A percentile compares a stretch with the other conserved stretches of the same genome.
phyloP scores from a whole-genome alignment of 2,888 invertebrate genomes.

The Andrena bucephala region DNA sequence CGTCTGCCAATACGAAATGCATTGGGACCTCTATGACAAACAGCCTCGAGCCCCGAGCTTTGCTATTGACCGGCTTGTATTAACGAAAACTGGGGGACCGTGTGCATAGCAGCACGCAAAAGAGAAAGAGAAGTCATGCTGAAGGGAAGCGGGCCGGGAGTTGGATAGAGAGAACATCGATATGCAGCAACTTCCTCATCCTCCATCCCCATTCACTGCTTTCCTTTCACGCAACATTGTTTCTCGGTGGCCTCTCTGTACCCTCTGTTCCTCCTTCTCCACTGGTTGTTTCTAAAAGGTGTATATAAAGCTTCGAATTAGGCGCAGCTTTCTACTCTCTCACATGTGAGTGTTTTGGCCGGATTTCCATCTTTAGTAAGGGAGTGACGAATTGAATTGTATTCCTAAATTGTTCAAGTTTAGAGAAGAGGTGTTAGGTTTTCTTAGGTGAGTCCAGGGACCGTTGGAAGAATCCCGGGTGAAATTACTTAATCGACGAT shows the following conservation, averaged over 20 bases:
- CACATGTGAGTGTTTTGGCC: too few relatives aligned
- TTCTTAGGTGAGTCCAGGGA: neutral
- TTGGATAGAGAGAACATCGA: conserved; percentile 66
- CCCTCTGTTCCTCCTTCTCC: neutral
- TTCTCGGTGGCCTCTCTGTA: conserved; percentile 7
- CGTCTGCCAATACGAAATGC: conserved; percentile 70
- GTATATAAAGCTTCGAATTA: neutral
- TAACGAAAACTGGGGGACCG: conserved; percentile 66
- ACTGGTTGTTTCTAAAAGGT: conserved; percentile 4
- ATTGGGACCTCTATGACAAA: conserved; percentile 75
- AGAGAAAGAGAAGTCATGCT: conserved; percentile 17
- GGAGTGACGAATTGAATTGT: too few relatives aligned
- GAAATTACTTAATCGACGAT: neutral
- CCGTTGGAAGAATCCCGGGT: neutral
- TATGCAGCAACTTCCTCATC: conserved; percentile 69
- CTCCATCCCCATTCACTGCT: conserved; percentile 48
- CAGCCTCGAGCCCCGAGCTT: conserved; percentile 58
- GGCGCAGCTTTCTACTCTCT: too few relatives aligned
- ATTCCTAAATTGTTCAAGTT: too few relatives aligned
- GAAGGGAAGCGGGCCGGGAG: neutral
- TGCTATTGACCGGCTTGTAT: conserved; percentile 61
- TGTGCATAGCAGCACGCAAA: conserved; percentile 35
- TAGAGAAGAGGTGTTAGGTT: too few relatives aligned
- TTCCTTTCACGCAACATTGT: conserved; percentile 48
- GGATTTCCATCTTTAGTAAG: too few relatives aligned